Evolutionary conservation across 2,888 invertebrate genomes (phyloP), one percentile per base, ranked within the genome.

Genomic region (Seira sanloemensis): DNA sequence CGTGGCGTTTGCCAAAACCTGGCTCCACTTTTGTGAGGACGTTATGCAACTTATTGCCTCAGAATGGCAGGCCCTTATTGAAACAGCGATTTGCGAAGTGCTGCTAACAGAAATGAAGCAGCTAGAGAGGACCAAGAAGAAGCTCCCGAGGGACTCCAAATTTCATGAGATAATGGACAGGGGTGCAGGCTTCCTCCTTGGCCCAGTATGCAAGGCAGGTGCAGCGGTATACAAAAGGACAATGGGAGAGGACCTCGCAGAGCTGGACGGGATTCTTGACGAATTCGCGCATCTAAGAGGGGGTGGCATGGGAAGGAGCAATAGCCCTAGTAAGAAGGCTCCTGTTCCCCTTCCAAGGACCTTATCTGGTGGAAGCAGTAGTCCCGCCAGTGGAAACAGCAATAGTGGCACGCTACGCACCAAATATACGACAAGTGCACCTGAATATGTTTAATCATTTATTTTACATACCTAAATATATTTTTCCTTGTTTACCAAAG

Each of bases 1-100:
- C 2, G 92, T 96, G 86, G 94, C 95, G 90, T 97, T 97, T 91
- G 94, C 95, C 4, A 95, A 95, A 91, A 93, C 95, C 2, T 95
- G 94, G 90, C 92, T 96, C 65, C 93, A 94, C 24, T 92, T 97
- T 84, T 93, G 96, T 86, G 94, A 95, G 88, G 95, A 96, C 90
- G 95, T 96, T 88, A 91, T 97, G 88, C 94, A 94, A 90, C 92
- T 97, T 85, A 94, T 94, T 86, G 95, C 95, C 0, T 94, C 94
- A 24, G 96, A 96, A 91, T 93, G 95, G 90, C 93, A 95, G 91
- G 93, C 94, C 87, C 93, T 94, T 0, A 93, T 97, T 69, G 95
- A 95, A 88, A 94, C 94, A 84, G 94, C 95, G 73, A 92, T 97
- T 68, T 93, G 93, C 89, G 94, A 94, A 75, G 94, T 97, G 76